Evolutionary conservation across 2,113 vertebrate species (phyloP).

Genomic region (Chionomys nivalis): DNA sequence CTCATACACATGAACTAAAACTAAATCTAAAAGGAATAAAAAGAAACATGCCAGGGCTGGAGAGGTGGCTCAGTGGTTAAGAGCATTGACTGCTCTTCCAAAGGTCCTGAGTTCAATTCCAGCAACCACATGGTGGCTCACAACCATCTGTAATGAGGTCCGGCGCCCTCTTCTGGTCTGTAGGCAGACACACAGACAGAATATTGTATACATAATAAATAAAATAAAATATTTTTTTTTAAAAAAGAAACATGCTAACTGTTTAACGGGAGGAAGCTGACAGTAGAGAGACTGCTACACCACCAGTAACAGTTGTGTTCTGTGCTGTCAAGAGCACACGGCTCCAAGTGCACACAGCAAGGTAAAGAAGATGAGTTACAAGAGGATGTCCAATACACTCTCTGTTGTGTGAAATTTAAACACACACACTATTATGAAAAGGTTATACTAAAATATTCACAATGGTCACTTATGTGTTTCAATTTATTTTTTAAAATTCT

Average conservation of each 20-base stretch:
- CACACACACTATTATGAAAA: background rate
- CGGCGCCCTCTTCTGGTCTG: too few relatives aligned
- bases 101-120: too few relatives aligned
- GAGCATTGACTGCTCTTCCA: too few relatives aligned
- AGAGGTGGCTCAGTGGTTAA: too few relatives aligned
- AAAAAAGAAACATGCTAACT: background rate
- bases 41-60: background rate
- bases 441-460: background rate
- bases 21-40: background rate
- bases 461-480: background rate
- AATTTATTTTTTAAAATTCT: background rate
- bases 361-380: conserved; percentile 6
- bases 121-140: too few relatives aligned
- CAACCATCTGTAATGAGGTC: too few relatives aligned
- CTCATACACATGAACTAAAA: background rate
- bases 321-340: background rate
- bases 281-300: background rate
- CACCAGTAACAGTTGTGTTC: background rate
- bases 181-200: too few relatives aligned
- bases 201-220: too few relatives aligned
- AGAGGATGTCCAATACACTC: background rate
- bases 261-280: background rate
- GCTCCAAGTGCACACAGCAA: background rate
- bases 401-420: conserved; percentile 17
- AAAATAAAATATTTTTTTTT: too few relatives aligned